A percentile compares a stretch with the other conserved stretches of the same genome.
phyloP scores from a whole-genome alignment of 2,888 invertebrate genomes.

The Drosophila merina region DNA sequence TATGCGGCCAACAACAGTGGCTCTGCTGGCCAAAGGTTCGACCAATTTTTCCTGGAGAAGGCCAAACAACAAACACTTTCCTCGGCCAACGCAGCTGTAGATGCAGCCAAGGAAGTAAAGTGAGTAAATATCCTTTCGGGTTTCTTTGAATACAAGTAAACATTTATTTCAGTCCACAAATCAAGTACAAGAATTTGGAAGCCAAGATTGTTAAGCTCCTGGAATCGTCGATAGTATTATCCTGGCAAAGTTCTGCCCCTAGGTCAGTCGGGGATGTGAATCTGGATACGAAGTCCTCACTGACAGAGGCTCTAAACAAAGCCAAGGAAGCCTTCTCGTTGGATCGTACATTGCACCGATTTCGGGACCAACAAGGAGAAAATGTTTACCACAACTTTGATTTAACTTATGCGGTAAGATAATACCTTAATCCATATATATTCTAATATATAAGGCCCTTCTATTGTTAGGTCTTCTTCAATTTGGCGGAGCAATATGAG shows the following conservation, averaged over 20 bases:
- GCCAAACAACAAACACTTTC: slow-evolving; percentile 81
- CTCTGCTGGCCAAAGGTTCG: slow-evolving; percentile 86
- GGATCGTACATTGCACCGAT: slow-evolving; percentile 94
- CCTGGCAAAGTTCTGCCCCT: slow-evolving; percentile 45
- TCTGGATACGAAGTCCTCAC: slow-evolving; percentile 71
- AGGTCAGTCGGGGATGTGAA: slow-evolving; percentile 22
- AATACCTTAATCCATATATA: rapidly evolving
- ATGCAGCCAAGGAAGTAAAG: slow-evolving; percentile 87
- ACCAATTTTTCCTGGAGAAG: slow-evolving; percentile 88
- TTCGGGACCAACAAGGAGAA: slow-evolving; percentile 95
- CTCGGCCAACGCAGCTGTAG: slow-evolving; percentile 80
- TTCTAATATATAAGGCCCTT: background rate
- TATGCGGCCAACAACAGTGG: slow-evolving; percentile 89
- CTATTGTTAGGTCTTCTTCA: slow-evolving; percentile 93
- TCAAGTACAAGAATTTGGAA: slow-evolving; percentile 95
- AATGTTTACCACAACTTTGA: slow-evolving; percentile 97
- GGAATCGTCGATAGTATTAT: slow-evolving; percentile 92
- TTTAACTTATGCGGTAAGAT: slow-evolving; percentile 94
- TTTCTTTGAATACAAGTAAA: no score
- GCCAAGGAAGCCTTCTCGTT: slow-evolving; percentile 98
- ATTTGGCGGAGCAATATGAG: slow-evolving; percentile 97
- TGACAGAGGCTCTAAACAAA: slow-evolving; percentile 88
- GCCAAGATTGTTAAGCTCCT: slow-evolving; percentile 94
- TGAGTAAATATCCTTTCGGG: slow-evolving; percentile 23
- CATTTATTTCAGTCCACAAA: slow-evolving; percentile 87